phyloP scores from a whole-genome alignment of 2,113 vertebrate species.

The Corythornis cristatus region DNA sequence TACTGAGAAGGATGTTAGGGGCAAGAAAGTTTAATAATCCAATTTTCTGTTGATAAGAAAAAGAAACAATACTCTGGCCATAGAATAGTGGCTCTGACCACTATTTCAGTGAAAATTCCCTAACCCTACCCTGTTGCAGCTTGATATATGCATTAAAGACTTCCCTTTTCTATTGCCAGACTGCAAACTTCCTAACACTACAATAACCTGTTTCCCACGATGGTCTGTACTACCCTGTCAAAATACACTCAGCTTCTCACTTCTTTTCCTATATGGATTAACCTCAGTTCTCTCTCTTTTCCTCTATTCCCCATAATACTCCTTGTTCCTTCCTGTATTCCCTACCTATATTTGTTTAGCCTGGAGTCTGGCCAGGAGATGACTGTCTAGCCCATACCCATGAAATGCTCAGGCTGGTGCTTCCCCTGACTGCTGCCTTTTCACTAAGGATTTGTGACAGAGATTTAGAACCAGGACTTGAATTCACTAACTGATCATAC shows the following conservation, averaged over 20 bases:
- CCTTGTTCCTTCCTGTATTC: background rate
- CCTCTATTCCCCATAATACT: background rate
- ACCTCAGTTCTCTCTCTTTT: background rate
- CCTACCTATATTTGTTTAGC: background rate
- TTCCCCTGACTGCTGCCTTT: background rate
- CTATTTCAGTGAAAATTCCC: too few relatives aligned
- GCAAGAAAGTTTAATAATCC: background rate
- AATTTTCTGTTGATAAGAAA: background rate
- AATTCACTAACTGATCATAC: background rate
- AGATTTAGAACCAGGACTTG: background rate
- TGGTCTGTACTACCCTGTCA: background rate
- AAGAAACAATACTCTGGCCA: background rate
- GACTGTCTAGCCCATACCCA: background rate
- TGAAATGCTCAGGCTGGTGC: background rate
- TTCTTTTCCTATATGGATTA: background rate
- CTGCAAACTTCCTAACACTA: background rate
- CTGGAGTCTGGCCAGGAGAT: background rate
- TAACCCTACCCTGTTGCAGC: too few relatives aligned
- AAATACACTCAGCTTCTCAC: background rate
- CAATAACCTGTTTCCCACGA: background rate
- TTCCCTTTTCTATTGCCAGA: background rate
- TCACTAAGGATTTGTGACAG: accelerated
- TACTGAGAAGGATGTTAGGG: background rate
- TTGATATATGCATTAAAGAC: background rate
- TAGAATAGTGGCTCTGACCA: too few relatives aligned